Base-by-base conservation (phyloP, 2,888 invertebrate genomes). In the Choreutis nemorana region DNA sequence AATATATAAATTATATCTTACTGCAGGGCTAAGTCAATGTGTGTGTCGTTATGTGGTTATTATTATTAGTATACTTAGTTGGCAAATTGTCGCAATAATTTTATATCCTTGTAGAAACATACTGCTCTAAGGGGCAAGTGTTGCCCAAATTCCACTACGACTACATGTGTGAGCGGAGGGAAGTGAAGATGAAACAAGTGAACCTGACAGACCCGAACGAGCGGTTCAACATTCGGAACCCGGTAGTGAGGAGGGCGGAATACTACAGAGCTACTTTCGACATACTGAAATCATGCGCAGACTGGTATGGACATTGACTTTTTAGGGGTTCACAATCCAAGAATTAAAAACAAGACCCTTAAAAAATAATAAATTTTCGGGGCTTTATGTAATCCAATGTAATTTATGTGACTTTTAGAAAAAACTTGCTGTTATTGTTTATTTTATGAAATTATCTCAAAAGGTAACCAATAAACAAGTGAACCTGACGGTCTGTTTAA, bases 121-220 rank as follows among this genome's bases (percentile, higher is more conserved):
- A 56, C 37, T 78, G 77, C 30, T 59, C 71, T 1, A 56, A 67
- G 23, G 77, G 77, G 0, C 64, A 70, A 32, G 54, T 64, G 0
- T 31, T 77, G 2, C 73, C 73, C 0, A 77, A 75, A 40, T 75
- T 77, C 36, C 77, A 78, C 36, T 77, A 77, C 43, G 77, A 78
- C 39, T 77, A 77, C 34, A 73, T 78, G 16, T 78, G 77, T 33
- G 77, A 77, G 36, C 48, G 75, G 23, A 45, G 61, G 27, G 70
- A 72, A 22, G 55, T 78, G 3, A 73, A 66, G 36, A 64, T 78
- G n/a, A 72, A 73, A 35, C 57, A 53, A 3, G 51, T 77, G 3
- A 77, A 77, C 37, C 44, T 75, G 10, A 65, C 75, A 1, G 77
- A 78, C 31, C 68, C 75, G 0, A 75, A 73, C 34, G 77, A 78